A percentile compares a stretch with the other conserved stretches of the same genome.
phyloP scores from a whole-genome alignment of 2,888 invertebrate species.

The Horisme vitalbata region DNA sequence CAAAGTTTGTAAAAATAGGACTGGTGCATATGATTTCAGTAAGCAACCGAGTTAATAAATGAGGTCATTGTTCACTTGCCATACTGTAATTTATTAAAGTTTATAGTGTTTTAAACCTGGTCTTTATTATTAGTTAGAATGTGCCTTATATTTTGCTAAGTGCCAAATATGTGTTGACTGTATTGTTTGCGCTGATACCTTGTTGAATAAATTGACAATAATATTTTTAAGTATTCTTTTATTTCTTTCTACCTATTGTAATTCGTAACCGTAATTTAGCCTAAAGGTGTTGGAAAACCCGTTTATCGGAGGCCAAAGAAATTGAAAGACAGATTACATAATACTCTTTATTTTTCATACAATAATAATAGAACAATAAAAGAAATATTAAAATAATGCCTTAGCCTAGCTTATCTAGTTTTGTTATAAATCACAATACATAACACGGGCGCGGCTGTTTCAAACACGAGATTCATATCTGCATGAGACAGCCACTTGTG shows the following conservation, averaged over 20 bases:
- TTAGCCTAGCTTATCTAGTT: constrained; percentile 56
- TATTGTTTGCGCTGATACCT: constrained; percentile 24
- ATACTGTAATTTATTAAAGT: not conserved
- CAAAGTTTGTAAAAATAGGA: too few relatives aligned
- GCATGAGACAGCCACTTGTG: too few relatives aligned
- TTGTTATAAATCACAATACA: constrained; percentile 69
- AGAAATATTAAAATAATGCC: constrained; percentile 67
- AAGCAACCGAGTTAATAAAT: too few relatives aligned
- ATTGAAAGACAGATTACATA: constrained; percentile 32
- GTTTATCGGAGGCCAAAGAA: too few relatives aligned
- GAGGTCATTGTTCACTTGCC: constrained; percentile 1
- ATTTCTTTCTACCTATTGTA: too few relatives aligned
- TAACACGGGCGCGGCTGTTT: constrained; percentile 59
- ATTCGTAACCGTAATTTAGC: not conserved
- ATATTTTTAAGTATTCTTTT: constrained; percentile 22
- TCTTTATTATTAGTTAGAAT: constrained; percentile 4
- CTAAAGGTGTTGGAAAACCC: too few relatives aligned
- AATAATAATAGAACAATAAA: constrained; percentile 59
- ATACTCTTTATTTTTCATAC: constrained; percentile 58
- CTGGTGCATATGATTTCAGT: too few relatives aligned
- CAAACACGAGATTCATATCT: constrained; percentile 19
- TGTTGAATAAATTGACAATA: constrained; percentile 37
- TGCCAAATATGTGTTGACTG: constrained; percentile 39
- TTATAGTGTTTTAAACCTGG: too few relatives aligned
- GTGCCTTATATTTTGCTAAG: constrained; percentile 35